Evolutionary conservation across 2,888 invertebrate genomes (phyloP), one percentile per base, ranked within the genome.

Genomic region (Callimorpha dominula): DNA sequence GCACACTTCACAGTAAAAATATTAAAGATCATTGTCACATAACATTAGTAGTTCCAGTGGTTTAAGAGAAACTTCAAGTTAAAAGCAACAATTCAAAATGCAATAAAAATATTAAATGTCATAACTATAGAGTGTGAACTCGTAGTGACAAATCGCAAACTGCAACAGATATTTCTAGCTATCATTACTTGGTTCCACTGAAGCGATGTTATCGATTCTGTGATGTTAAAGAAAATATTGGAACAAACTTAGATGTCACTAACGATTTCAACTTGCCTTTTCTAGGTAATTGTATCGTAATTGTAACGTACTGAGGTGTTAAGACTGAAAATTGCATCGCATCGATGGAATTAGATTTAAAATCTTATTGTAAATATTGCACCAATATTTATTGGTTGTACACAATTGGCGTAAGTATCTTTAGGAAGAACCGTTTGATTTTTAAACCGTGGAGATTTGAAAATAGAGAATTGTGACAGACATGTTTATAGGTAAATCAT

Each of bases 141-240:
- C 46, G 72, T 71, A 72, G 81, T 83, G 78, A 57, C 50, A 31
- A 66, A 49, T 57, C 15, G 20, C 69, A 76, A 77, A 75, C 68
- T 64, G 74, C 67, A 65, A 46, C 43, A 64, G 62, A 73, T 73
- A 78, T 74, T 76, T 67, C 65, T 60, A 65, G 52, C 63, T 63
- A 76, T 82, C 70, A 75, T 78, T 79, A 77, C 75, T 71, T 49
- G 11, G 50, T 72, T 72, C 70, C 57, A 74, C 43, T 74, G 74
- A 75, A 81, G 65, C 82, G 63, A 79, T 77, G 70, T 65, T 52
- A 69, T 31, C 71, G 68, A 74, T 64, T 70, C 72, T 67, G 54
- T n/a, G 52, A 72, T 52, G 42, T 15, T 74, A 66, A 78, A 71
- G 73, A 75, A 82, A 82, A 77, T 80, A 74, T 69, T 69, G 65